These are phyloP conservation scores for Stomatorhinus walkeri DNA, from an alignment of 2,797 vertebrate species.

Conservation along the genomic window DNA sequence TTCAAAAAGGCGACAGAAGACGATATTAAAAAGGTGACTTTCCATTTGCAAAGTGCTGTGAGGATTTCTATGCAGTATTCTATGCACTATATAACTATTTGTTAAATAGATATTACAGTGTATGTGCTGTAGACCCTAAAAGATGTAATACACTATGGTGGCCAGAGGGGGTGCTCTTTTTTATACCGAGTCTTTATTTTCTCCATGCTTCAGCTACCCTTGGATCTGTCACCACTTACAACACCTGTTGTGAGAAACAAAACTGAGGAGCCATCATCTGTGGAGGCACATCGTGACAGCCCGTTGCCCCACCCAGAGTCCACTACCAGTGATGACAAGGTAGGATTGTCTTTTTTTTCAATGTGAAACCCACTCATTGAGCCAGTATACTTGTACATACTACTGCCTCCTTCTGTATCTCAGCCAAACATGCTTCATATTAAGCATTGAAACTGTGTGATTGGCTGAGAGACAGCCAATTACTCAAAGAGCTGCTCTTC, in stretches of 20 bases:
- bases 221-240: constrained; percentile 94
- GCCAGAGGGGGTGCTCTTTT: background rate
- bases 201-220: constrained; percentile 69
- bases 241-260: constrained; percentile 93
- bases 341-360: constrained; percentile 38
- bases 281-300: constrained; percentile 85
- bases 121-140: background rate
- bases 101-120: background rate
- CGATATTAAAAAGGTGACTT: constrained; percentile 89
- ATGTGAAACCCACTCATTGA: background rate
- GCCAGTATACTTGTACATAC: background rate
- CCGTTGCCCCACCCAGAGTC: constrained; percentile 96
- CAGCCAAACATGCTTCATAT: background rate
- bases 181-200: background rate
- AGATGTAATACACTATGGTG: background rate
- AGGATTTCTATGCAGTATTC: background rate
- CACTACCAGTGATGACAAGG: constrained; percentile 96
- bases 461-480: background rate
- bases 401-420: background rate
- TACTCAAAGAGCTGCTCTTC: background rate
- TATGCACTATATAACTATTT: background rate
- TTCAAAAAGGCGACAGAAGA: constrained; percentile 97
- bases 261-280: constrained; percentile 75
- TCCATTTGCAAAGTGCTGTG: background rate
- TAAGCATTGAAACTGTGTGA: background rate